These are phyloP conservation scores for Dugesia japonica DNA, from an alignment of 2,888 invertebrate genomes.

Conservation along the genomic window DNA sequence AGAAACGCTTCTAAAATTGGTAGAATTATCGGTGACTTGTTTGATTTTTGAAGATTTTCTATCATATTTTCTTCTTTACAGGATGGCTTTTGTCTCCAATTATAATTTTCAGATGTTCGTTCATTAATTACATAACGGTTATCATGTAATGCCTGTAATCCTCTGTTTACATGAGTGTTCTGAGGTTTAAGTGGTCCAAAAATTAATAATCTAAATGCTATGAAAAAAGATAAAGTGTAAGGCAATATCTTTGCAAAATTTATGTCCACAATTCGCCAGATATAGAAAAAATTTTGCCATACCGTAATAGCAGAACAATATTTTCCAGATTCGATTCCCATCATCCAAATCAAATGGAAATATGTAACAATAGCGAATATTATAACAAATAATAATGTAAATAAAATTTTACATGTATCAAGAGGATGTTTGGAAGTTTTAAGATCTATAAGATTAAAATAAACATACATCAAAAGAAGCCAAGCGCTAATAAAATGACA, in stretches of 20 bases:
- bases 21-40: not conserved
- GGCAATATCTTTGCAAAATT: not conserved
- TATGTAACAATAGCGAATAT: not conserved
- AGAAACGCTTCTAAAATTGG: not conserved
- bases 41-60: not conserved
- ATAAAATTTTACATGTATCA: not conserved
- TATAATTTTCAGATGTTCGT: not conserved
- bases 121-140: not conserved
- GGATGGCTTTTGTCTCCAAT: not conserved
- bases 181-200: not conserved
- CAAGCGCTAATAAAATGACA: not conserved
- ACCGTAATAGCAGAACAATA: not conserved
- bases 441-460: not conserved
- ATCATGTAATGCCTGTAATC: not conserved
- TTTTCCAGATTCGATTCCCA: not conserved
- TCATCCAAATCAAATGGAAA: conserved; percentile 9
- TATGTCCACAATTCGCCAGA: not conserved
- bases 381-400: not conserved
- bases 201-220: not conserved
- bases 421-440: not conserved
- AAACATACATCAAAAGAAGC: not conserved
- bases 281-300: conserved; percentile 10
- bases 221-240: not conserved
- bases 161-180: not conserved
- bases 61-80: not conserved